Percentiles rank a stretch among this genome's conserved stretches.
phyloP scores from a whole-genome alignment of 2,797 vertebrate species.

The Hippopotamyrus pictus region DNA sequence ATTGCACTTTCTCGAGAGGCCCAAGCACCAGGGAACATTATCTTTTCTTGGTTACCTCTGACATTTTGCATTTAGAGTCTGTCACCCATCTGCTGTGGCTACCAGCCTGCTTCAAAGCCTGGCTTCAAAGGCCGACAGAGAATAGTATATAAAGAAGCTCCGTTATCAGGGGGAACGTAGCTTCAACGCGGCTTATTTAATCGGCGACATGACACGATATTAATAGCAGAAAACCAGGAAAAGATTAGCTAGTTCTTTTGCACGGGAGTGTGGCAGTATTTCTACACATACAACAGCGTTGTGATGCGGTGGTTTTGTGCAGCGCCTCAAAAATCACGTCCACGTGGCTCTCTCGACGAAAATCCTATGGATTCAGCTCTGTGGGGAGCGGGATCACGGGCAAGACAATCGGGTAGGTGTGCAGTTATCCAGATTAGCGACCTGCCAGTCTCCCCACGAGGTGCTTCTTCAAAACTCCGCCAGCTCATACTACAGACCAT shows the following conservation, averaged over 20 bases:
- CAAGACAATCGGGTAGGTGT: neutral
- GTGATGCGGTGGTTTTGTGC: neutral
- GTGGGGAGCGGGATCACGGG: neutral
- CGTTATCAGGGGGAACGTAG: neutral
- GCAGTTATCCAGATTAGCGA: conserved; percentile 15
- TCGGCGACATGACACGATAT: neutral
- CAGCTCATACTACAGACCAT: neutral
- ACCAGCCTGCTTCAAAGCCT: conserved; percentile 24
- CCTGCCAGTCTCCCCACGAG: neutral
- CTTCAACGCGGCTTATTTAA: neutral
- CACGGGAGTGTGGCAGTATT: neutral
- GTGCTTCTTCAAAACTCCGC: neutral
- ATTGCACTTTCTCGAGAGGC: neutral
- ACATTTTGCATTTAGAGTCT: conserved; percentile 34
- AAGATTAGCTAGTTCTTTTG: neutral
- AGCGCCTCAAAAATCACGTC: neutral
- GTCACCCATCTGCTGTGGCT: conserved; percentile 23
- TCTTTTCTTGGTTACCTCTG: conserved; percentile 23
- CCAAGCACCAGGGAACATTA: conserved; percentile 15
- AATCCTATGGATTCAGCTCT: neutral
- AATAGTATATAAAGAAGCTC: neutral
- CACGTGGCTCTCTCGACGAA: neutral
- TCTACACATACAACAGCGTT: neutral
- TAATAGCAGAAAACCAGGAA: neutral
- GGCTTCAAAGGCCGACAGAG: conserved; percentile 14